A percentile compares a stretch with the other conserved stretches of the same genome.
Evolutionary conservation across 2,888 invertebrate species (phyloP).

Genomic region (Quadroppia sp.): DNA sequence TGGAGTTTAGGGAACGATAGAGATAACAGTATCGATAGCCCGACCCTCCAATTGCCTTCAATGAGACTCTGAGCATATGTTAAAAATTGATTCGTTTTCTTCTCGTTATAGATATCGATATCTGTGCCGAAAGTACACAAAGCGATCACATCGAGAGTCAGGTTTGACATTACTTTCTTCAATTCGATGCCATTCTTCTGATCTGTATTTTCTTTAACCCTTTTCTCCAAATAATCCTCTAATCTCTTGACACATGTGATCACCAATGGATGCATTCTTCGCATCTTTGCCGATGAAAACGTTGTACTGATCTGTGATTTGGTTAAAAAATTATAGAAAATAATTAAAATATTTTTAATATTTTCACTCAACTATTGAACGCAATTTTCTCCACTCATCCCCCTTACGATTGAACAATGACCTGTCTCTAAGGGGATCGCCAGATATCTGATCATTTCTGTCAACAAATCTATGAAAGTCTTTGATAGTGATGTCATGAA

Average conservation of each 20-base stretch:
- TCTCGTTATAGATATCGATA: conserved; percentile 53
- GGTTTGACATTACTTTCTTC: conserved; percentile 54
- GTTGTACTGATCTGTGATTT: not conserved
- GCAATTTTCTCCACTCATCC: conserved; percentile 1
- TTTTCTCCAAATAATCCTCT: not conserved
- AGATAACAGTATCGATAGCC: not conserved
- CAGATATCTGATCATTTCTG: not conserved
- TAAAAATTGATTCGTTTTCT: conserved; percentile 41
- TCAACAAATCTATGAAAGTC: conserved; percentile 44
- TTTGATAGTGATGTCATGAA: conserved; percentile 42
- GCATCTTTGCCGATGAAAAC: not conserved
- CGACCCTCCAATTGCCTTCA: not conserved
- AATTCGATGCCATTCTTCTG: conserved; percentile 21
- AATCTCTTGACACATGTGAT: not conserved
- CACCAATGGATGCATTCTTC: not conserved
- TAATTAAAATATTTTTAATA: no score
- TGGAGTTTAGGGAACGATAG: not conserved
- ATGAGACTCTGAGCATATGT: conserved; percentile 40
- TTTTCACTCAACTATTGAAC: conserved; percentile 13
- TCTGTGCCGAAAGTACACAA: conserved; percentile 62
- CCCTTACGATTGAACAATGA: not conserved
- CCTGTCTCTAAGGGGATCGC: not conserved
- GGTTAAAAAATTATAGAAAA: not conserved
- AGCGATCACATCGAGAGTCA: conserved; percentile 62
- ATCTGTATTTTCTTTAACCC: not conserved